Evolutionary conservation across 2,797 vertebrate genomes (phyloP).

Genomic region (Pachyuromys duprasi): DNA sequence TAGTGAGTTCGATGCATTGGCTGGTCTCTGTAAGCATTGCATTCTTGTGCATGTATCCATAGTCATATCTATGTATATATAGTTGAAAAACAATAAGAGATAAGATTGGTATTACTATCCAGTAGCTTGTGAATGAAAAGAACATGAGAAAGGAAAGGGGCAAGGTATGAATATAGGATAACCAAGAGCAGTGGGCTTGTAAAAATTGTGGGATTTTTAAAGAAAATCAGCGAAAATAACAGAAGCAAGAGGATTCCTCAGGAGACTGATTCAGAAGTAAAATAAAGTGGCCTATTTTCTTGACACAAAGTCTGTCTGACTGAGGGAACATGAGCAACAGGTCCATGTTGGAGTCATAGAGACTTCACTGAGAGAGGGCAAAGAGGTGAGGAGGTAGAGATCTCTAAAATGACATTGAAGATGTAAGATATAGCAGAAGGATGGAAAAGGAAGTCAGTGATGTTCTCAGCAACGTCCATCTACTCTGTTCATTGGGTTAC

Average conservation of each 20-base stretch:
- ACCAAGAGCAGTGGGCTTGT: no score
- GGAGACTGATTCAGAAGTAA: not conserved
- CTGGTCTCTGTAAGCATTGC: not conserved
- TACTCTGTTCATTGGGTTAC: not conserved
- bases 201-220: not conserved
- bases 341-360: not conserved
- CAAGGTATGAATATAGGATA: not conserved
- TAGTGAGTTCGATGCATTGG: not conserved
- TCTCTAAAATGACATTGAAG: not conserved
- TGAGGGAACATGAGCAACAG: not conserved
- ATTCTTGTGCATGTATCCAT: not conserved
- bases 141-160: not conserved
- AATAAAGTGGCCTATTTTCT: not conserved
- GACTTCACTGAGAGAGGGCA: not conserved
- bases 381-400: not conserved
- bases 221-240: not conserved
- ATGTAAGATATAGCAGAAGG: not conserved
- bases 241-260: not conserved
- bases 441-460: not conserved
- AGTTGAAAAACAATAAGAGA: not conserved
- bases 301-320: not conserved
- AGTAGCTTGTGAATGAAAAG: not conserved
- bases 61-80: not conserved
- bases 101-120: not conserved
- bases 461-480: not conserved